A percentile compares a stretch with the other conserved stretches of the same genome.
These are phyloP conservation scores for Etia nguti DNA, from an alignment of 2,113 vertebrate species.

Conservation along the genomic window DNA sequence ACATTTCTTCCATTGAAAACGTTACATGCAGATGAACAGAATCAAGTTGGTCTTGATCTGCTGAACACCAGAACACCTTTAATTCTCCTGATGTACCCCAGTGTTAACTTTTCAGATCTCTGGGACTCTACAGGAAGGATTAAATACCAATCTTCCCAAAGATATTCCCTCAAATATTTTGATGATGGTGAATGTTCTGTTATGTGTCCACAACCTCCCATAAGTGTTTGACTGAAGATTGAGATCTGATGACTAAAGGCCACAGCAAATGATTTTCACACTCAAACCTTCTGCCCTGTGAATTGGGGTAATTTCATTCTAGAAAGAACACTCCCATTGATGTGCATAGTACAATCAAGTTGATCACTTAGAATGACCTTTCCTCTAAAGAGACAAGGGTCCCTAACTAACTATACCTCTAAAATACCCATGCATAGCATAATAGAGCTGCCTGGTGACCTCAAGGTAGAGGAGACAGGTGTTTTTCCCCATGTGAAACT, in stretches of 20 bases:
- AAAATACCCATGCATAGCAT: background rate
- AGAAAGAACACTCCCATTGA: background rate
- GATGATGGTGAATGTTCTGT: background rate
- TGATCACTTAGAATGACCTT: background rate
- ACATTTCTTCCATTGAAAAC: too few relatives aligned
- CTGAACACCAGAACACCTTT: background rate
- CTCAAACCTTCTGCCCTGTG: background rate
- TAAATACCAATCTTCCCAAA: background rate
- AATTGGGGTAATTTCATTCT: background rate
- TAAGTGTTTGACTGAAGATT: background rate
- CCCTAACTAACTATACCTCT: background rate
- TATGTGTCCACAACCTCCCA: fast-evolving
- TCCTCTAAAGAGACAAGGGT: background rate
- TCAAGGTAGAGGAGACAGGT: background rate
- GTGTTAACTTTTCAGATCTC: background rate
- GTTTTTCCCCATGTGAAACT: background rate
- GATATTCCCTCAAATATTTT: background rate
- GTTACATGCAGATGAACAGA: too few relatives aligned
- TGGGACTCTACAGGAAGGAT: background rate
- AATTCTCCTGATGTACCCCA: background rate
- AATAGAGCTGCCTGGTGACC: background rate
- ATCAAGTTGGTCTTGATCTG: background rate
- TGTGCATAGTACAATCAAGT: background rate
- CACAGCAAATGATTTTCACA: background rate
- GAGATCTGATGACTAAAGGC: background rate